phyloP scores from a whole-genome alignment of 2,888 invertebrate genomes.

The Dasysyrphus albostriatus region DNA sequence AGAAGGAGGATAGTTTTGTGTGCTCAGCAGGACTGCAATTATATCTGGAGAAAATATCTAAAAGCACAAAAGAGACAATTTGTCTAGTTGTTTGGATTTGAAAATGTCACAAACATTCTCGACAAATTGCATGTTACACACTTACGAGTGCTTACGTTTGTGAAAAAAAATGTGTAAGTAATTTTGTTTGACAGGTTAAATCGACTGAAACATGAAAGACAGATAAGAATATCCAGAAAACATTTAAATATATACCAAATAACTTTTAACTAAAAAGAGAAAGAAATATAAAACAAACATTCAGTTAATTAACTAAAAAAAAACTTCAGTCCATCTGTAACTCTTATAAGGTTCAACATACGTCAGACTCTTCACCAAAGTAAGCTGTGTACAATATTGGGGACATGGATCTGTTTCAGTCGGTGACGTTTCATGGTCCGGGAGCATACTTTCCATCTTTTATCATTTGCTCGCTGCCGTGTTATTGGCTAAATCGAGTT shows the following conservation, averaged over 20 bases:
- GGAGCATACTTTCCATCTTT: no score
- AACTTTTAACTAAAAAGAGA: no score
- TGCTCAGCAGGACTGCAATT: constrained; percentile 23
- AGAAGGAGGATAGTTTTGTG: constrained; percentile 9
- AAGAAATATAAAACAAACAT: no score
- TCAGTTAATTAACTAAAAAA: no score
- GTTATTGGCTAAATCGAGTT: no score
- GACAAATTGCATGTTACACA: background rate
- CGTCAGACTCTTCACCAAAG: no score
- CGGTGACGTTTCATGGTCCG: no score
- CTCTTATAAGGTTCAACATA: no score
- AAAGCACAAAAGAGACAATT: background rate
- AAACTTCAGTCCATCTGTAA: no score
- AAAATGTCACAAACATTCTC: constrained; percentile 11
- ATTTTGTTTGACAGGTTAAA: background rate
- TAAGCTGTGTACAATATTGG: no score
- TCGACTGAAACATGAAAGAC: background rate
- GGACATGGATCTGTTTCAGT: no score
- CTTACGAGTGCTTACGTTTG: background rate
- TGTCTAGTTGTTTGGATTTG: background rate
- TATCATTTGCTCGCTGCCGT: no score
- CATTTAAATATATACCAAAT: background rate
- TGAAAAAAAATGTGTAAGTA: background rate
- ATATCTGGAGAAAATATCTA: background rate
- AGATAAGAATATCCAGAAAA: background rate